Conservation (phyloP, 2,888 invertebrate species). For the Digitonthophagus gazella region DNA sequence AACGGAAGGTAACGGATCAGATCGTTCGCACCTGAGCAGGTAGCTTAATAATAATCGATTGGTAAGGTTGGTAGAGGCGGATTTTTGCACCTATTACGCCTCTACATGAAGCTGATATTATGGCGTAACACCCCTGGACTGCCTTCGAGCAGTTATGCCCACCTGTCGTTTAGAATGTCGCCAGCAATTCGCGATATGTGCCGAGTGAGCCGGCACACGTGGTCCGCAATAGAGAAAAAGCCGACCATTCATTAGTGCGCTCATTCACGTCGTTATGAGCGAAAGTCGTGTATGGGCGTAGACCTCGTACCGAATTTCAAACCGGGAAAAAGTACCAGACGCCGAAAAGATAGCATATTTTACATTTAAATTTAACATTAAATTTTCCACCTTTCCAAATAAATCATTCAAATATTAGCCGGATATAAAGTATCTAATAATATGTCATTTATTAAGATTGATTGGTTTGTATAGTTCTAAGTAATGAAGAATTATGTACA, state of each 20-base stretch:
- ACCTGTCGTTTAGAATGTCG: not conserved
- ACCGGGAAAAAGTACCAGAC: not conserved
- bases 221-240: not conserved
- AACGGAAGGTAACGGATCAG: not conserved
- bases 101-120: not conserved
- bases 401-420: too few relatives aligned
- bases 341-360: not conserved
- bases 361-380: too few relatives aligned
- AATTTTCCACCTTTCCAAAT: too few relatives aligned
- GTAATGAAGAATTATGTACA: too few relatives aligned
- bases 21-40: not conserved
- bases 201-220: not conserved
- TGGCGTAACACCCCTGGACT: not conserved
- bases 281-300: not conserved
- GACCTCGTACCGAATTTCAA: not conserved
- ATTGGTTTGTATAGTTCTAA: not conserved
- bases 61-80: not conserved
- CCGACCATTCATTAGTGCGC: not conserved
- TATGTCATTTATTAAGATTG: not conserved
- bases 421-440: too few relatives aligned
- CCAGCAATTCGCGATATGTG: not conserved
- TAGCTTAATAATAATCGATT: not conserved
- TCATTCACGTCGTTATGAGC: not conserved
- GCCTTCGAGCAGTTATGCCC: not conserved
- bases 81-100: not conserved